These are phyloP conservation scores for Aphidius colemani DNA, from an alignment of 2,888 invertebrate species.

Conservation along the genomic window DNA sequence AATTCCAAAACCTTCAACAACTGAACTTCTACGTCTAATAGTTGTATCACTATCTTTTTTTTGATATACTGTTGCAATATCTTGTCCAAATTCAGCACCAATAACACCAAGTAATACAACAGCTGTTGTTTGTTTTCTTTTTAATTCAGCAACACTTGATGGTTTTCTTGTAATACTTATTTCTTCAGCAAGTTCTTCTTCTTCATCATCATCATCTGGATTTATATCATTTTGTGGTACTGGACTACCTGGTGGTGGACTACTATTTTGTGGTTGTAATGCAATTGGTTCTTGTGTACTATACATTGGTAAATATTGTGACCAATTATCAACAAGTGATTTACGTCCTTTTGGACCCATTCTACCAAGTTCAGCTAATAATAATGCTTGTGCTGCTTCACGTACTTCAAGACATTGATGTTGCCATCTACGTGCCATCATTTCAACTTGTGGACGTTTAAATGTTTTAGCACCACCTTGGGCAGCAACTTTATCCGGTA, in stretches of 20 bases:
- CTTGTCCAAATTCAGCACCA: slow-evolving; percentile 97
- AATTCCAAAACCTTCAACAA: slow-evolving; percentile 86
- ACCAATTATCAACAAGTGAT: slow-evolving; percentile 92
- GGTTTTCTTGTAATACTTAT: slow-evolving; percentile 72
- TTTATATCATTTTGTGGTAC: slow-evolving; percentile 45
- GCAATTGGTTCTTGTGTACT: slow-evolving; percentile 80
- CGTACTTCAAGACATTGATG: slow-evolving; percentile 97
- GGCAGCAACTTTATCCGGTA: slow-evolving; percentile 88
- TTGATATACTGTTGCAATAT: slow-evolving; percentile 76
- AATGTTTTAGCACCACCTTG: slow-evolving; percentile 75
- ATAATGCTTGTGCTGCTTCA: slow-evolving; percentile 93
- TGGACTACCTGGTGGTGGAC: slow-evolving; percentile 59
- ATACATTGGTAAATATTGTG: slow-evolving; percentile 89
- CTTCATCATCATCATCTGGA: slow-evolving; percentile 82
- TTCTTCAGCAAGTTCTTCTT: slow-evolving; percentile 79
- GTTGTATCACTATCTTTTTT: slow-evolving; percentile 67
- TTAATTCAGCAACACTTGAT: slow-evolving; percentile 82
- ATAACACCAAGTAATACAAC: slow-evolving; percentile 96
- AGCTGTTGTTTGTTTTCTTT: slow-evolving; percentile 95
- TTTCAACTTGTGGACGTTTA: slow-evolving; percentile 95
- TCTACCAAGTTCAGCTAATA: slow-evolving; percentile 88
- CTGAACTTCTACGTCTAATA: slow-evolving; percentile 75
- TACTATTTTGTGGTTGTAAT: slow-evolving; percentile 64
- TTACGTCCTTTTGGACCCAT: slow-evolving; percentile 91
- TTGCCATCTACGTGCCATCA: slow-evolving; percentile 97